phyloP scores from a whole-genome alignment of 1,140 invertebrate species.

The Pseudomyrmex pallidus region DNA sequence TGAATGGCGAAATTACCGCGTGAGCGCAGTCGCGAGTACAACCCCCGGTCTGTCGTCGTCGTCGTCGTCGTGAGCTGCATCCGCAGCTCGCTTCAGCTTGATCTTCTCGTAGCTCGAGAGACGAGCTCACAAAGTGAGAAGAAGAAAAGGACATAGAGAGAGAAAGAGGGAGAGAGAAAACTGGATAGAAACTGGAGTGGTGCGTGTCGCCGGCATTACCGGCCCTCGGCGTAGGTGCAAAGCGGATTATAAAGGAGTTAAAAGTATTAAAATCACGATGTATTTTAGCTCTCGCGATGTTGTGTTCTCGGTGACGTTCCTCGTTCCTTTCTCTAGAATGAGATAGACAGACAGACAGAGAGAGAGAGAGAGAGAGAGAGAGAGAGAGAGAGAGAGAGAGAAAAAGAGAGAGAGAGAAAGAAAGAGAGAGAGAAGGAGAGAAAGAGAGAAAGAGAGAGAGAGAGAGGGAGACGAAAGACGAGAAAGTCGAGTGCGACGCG shows the following conservation, averaged over 20 bases:
- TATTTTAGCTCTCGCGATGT: slow-evolving; percentile 76
- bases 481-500: slow-evolving; percentile 68
- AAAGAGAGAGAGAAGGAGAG: slow-evolving; percentile 30
- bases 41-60: slow-evolving; percentile 10
- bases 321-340: slow-evolving; percentile 65
- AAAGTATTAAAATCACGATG: slow-evolving; percentile 84
- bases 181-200: slow-evolving; percentile 27
- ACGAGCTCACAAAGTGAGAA: background rate
- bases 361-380: slow-evolving; percentile 59
- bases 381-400: slow-evolving; percentile 59
- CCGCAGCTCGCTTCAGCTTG: background rate
- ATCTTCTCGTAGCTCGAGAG: slow-evolving; percentile 19
- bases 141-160: no score
- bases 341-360: slow-evolving; percentile 35
- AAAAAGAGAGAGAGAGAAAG: slow-evolving; percentile 50
- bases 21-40: slow-evolving; percentile 5
- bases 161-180: slow-evolving; percentile 18
- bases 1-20: slow-evolving; percentile 65
- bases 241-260: slow-evolving; percentile 83
- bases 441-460: slow-evolving; percentile 45
- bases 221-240: slow-evolving; percentile 65
- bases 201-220: slow-evolving; percentile 46
- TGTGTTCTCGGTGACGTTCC: slow-evolving; percentile 52
- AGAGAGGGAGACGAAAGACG: slow-evolving; percentile 58
- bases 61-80: slow-evolving; percentile 16